Conservation (phyloP, 1,140 invertebrate genomes). For the Asbolus verrucosus region DNA sequence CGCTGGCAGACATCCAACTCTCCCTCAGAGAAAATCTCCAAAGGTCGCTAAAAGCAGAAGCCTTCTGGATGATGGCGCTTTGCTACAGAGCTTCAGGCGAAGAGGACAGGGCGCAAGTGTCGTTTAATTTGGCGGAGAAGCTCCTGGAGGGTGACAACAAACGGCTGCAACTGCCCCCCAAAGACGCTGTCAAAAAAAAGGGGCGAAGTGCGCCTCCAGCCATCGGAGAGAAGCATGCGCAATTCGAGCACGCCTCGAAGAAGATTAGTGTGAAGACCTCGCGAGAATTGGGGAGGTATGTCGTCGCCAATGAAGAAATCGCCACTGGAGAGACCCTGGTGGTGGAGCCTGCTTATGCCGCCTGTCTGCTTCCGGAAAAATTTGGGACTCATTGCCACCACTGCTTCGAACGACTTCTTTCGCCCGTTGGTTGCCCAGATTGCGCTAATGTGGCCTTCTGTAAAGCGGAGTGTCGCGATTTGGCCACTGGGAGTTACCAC, state of each 20-base stretch:
- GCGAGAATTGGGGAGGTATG: slow-evolving; percentile 67
- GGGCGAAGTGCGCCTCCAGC: slow-evolving; percentile 48
- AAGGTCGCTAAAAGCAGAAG: slow-evolving; percentile 69
- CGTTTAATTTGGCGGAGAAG: slow-evolving; percentile 69
- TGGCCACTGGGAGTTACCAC: slow-evolving; percentile 79
- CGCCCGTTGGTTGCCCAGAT: slow-evolving; percentile 78
- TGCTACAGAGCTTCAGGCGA: slow-evolving; percentile 72
- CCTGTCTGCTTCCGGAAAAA: slow-evolving; percentile 78
- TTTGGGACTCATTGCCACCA: slow-evolving; percentile 85
- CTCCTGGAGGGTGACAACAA: slow-evolving; percentile 63
- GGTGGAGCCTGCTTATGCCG: slow-evolving; percentile 79
- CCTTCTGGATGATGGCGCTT: slow-evolving; percentile 73
- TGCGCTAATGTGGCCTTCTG: slow-evolving; percentile 86
- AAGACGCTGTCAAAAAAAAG: slow-evolving; percentile 26
- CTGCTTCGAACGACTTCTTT: slow-evolving; percentile 77
- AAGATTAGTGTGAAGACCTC: slow-evolving; percentile 67
- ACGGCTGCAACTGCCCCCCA: slow-evolving; percentile 42
- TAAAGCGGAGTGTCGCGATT: slow-evolving; percentile 74
- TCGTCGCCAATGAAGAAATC: slow-evolving; percentile 72
- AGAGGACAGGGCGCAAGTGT: slow-evolving; percentile 69
- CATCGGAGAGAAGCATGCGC: slow-evolving; percentile 59
- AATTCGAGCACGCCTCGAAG: slow-evolving; percentile 63
- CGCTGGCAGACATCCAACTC: slow-evolving; percentile 73
- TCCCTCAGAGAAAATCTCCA: slow-evolving; percentile 72
- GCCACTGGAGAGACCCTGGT: slow-evolving; percentile 76